A percentile compares a stretch with the other conserved stretches of the same genome.
Conservation (phyloP, 92 coral and sea anemone species). For the Micromussa lordhowensis region DNA sequence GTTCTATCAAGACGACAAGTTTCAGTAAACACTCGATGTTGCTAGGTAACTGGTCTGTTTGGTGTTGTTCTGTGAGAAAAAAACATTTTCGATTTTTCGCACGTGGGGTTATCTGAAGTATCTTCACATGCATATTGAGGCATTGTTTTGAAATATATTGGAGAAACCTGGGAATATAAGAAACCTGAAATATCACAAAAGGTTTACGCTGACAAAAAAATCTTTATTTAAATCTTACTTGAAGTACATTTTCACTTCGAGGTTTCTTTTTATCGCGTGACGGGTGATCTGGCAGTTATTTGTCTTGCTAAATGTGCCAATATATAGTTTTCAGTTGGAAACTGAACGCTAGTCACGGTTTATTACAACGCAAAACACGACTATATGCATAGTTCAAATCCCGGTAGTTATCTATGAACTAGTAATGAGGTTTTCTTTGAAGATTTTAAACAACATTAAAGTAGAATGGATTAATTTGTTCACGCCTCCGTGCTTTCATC, state of each 20-base stretch:
- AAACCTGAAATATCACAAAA: neutral
- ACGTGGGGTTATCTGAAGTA: neutral
- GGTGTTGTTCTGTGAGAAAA: constrained; percentile 1
- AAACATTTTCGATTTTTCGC: neutral
- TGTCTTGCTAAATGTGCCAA: neutral
- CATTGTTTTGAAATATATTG: constrained; percentile 1
- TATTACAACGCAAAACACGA: neutral
- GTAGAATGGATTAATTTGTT: neutral
- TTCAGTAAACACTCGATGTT: constrained; percentile 4
- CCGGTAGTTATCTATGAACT: neutral
- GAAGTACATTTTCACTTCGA: neutral
- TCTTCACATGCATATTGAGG: neutral
- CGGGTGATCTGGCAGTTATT: neutral
- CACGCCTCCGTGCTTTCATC: neutral
- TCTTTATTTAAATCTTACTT: too few relatives aligned
- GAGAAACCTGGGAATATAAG: neutral
- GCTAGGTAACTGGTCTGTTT: neutral
- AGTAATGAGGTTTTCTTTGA: neutral
- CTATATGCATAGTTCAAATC: neutral
- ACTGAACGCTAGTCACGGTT: neutral
- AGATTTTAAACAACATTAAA: neutral
- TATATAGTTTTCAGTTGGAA: neutral
- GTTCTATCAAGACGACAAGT: neutral
- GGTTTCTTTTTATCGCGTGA: constrained; percentile 1
- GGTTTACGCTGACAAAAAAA: neutral